Percentiles rank a stretch among this genome's conserved stretches.
These are phyloP conservation scores for Drosophila obscura DNA, from an alignment of 1,140 invertebrate species.

Conservation along the genomic window DNA sequence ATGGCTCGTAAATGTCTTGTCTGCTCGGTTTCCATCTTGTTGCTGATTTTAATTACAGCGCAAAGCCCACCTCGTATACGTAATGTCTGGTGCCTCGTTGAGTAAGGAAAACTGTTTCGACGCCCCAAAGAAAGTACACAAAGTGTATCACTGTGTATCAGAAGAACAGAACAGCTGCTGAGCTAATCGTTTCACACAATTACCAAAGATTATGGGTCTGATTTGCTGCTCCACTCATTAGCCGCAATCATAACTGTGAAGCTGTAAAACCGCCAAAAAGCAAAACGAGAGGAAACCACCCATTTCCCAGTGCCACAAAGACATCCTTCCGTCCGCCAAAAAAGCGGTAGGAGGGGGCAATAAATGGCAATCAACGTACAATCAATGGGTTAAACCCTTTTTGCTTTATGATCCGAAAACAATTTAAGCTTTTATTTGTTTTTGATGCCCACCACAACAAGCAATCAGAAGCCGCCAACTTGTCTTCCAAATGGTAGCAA, in stretches of 20 bases:
- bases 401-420: conserved; percentile 80
- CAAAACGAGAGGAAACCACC: conserved; percentile 39
- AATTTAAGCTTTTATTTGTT: conserved; percentile 82
- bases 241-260: conserved; percentile 70
- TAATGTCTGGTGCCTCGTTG: conserved; percentile 15
- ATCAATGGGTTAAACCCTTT: conserved; percentile 78
- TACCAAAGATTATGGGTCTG: conserved; percentile 14
- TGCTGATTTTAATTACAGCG: conserved; percentile 52
- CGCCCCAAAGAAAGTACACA: too few relatives aligned
- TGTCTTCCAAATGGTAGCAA: conserved; percentile 69
- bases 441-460: conserved; percentile 73
- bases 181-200: conserved; percentile 30
- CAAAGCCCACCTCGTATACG: conserved; percentile 54
- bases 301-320: conserved; percentile 28
- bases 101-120: neutral
- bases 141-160: too few relatives aligned
- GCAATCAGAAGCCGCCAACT: conserved; percentile 57
- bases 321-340: conserved; percentile 20
- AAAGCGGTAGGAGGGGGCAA: conserved; percentile 43
- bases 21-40: conserved; percentile 54
- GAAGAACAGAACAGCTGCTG: too few relatives aligned
- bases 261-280: conserved; percentile 70
- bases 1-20: conserved; percentile 71
- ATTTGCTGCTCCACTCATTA: conserved; percentile 53
- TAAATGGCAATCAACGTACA: conserved; percentile 79